Evolutionary conservation across 1,140 invertebrate genomes (phyloP).

Genomic region (Hylaeus volcanicus): DNA sequence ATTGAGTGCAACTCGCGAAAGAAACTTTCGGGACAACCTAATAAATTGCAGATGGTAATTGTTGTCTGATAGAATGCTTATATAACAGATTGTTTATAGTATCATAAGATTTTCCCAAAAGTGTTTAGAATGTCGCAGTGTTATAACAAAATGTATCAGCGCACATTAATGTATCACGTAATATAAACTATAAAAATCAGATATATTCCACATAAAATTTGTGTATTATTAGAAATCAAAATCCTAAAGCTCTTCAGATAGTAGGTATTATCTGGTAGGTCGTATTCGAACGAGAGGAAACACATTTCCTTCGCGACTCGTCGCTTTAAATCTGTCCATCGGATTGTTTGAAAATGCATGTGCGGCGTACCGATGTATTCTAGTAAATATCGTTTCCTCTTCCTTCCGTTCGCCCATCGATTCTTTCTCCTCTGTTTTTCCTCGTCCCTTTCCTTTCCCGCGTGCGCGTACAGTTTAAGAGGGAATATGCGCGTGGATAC

Average conservation of each 20-base stretch:
- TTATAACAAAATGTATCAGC: no score
- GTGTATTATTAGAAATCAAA: no score
- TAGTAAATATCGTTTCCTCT: conserved; percentile 30
- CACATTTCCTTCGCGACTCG: neutral
- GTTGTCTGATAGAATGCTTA: no score
- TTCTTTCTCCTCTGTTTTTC: neutral
- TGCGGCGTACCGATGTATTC: neutral
- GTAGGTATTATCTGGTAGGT: neutral
- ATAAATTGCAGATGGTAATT: no score
- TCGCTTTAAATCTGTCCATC: neutral
- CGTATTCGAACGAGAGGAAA: neutral
- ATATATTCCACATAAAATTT: no score
- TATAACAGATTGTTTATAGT: no score
- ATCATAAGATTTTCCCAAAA: no score
- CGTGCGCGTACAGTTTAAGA: conserved; percentile 25
- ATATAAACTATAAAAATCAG: no score
- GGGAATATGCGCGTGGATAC: conserved; percentile 48
- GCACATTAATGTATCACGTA: no score
- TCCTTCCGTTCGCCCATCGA: conserved; percentile 1
- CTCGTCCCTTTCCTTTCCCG: neutral
- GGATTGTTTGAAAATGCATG: conserved; percentile 4
- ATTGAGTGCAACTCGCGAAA: no score
- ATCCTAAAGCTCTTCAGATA: neutral
- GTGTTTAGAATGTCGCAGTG: no score
- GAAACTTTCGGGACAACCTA: no score